Evolutionary conservation across 2,888 invertebrate genomes (phyloP), one percentile per base, ranked within the genome.

Genomic region (Amblyjoppa fuscipennis): DNA sequence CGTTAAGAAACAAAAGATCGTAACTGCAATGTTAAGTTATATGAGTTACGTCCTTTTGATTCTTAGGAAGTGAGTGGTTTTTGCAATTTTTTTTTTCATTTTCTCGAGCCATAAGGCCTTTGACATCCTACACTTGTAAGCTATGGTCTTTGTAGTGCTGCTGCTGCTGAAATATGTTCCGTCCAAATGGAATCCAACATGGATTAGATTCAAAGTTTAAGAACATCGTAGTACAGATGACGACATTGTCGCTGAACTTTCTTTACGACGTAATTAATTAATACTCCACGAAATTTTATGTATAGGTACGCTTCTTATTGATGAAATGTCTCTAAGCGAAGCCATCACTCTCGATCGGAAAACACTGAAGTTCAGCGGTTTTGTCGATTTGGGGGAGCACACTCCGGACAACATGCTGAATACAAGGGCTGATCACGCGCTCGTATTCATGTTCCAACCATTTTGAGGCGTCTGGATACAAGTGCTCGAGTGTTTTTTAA

Each of bases 361-460:
- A 38, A 82, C 71, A 1, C 9, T 84, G 34, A 51, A 86, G 74
- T 69, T 87, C 13, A 59, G 61, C 11, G 89, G 89, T 11, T 88
- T 89, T 76, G 83, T 84, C 0, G 85, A 89, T 31, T 59, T 90
- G 3, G 89, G 89, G 9, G 69, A 88, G 16, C 64, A 88, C 53
- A 89, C 89, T 11, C 88, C 89, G n/a, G 11, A 75, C 11, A 6
- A 85, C 34, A 83, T 84, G 20, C 69, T 76, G 70, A 78, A 87
- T 20, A 59, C 64, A 41, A 38, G 68, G 20, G 91, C 86, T 34
- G 91, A 91, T 61, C 90, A 91, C 75, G 91, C 90, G 1, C 38
- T 91, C 7, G 91, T 91, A 0, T 85, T 91, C 3, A 89, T 89
- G 88, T 90, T 88, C 76, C 88, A 89, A 75, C 89, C 90, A 13